Conservation (phyloP, 2,888 invertebrate species). For the Macrophya alboannulata region DNA sequence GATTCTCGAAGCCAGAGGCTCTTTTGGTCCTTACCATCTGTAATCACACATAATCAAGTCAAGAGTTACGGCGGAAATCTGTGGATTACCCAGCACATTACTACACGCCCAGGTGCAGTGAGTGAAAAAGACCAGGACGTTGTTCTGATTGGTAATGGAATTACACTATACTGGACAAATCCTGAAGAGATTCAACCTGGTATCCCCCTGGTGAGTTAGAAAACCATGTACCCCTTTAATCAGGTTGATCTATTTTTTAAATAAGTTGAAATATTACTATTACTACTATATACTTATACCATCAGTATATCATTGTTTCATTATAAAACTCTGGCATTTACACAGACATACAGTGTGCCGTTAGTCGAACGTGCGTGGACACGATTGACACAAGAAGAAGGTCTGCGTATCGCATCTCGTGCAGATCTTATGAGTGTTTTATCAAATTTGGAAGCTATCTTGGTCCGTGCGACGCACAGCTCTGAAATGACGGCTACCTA, state of each 20-base stretch:
- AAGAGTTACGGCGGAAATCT: constrained; percentile 94
- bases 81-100: constrained; percentile 88
- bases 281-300: not conserved
- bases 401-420: constrained; percentile 85
- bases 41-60: constrained; percentile 86
- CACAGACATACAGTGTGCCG: constrained; percentile 84
- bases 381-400: constrained; percentile 81
- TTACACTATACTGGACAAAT: constrained; percentile 90
- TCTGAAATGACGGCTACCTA: constrained; percentile 84
- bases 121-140: constrained; percentile 89
- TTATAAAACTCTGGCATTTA: not conserved
- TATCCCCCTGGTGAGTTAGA: constrained; percentile 83
- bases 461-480: constrained; percentile 91
- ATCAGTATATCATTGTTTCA: not conserved
- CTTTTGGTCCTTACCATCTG: constrained; percentile 89
- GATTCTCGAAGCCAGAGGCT: constrained; percentile 80
- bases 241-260: not conserved
- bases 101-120: constrained; percentile 81
- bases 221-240: constrained; percentile 12
- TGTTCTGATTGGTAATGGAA: constrained; percentile 90
- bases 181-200: constrained; percentile 83
- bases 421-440: constrained; percentile 93
- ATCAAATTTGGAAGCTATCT: constrained; percentile 90
- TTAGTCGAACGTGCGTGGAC: constrained; percentile 87
- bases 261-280: not conserved